Conservation (phyloP, 64 coral and sea anemone genomes). For the Trachythela sp. region DNA sequence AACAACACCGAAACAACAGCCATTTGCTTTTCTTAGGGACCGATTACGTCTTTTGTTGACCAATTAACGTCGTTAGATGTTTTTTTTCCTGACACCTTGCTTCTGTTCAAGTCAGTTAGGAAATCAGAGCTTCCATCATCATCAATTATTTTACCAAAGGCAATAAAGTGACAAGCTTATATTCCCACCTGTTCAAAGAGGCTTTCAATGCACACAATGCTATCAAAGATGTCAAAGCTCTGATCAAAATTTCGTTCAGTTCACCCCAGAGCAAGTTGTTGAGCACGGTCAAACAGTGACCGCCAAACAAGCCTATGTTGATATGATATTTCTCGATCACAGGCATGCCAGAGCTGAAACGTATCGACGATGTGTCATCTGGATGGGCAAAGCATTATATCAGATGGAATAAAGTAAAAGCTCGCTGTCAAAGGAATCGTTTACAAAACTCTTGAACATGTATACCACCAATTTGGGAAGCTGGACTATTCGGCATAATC, state of each 20-base stretch:
- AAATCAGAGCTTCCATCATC: not conserved
- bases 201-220: not conserved
- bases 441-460: no score
- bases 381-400: no score
- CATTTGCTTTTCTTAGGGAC: not conserved
- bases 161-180: not conserved
- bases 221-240: not conserved
- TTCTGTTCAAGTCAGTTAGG: not conserved
- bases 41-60: not conserved
- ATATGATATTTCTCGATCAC: no score
- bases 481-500: no score
- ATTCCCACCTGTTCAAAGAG: not conserved
- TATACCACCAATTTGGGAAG: no score
- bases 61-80: not conserved
- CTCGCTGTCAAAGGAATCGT: no score
- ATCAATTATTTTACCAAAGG: not conserved
- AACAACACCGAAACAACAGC: slow-evolving; percentile 20
- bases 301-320: not conserved
- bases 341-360: no score
- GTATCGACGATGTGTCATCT: no score
- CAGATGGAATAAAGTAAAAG: no score
- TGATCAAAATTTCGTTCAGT: not conserved
- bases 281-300: not conserved
- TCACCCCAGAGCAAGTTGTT: not conserved
- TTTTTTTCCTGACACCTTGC: not conserved